These are phyloP conservation scores for Hydriomena furcata DNA, from an alignment of 2,888 invertebrate genomes.

Conservation along the genomic window DNA sequence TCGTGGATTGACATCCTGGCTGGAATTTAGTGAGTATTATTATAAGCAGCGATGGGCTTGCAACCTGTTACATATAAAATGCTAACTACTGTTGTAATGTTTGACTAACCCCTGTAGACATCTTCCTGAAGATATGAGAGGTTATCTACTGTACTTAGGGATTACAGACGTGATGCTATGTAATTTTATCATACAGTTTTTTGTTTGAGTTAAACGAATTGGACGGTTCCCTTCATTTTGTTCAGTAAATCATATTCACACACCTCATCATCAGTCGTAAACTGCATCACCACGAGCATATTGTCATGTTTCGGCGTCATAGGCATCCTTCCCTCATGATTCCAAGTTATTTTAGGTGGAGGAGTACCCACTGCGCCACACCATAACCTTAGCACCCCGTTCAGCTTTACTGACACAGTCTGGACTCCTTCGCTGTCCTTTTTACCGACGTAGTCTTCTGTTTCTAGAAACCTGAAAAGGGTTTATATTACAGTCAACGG, in stretches of 20 bases:
- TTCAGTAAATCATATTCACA: constrained; percentile 19
- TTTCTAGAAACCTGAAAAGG: constrained; percentile 64
- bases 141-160: too few relatives aligned
- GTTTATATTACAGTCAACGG: neutral
- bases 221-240: too few relatives aligned
- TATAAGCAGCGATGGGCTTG: neutral
- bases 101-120: too few relatives aligned
- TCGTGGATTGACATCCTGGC: too few relatives aligned
- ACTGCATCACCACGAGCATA: constrained; percentile 68
- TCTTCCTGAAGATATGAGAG: too few relatives aligned
- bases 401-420: constrained; percentile 57
- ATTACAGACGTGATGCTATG: too few relatives aligned
- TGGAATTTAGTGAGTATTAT: too few relatives aligned
- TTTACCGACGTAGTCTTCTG: constrained; percentile 68
- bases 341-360: constrained; percentile 84
- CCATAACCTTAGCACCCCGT: constrained; percentile 80
- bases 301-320: constrained; percentile 62
- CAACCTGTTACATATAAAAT: too few relatives aligned
- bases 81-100: too few relatives aligned
- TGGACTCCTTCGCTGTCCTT: constrained; percentile 61
- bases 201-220: too few relatives aligned
- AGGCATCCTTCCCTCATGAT: constrained; percentile 72
- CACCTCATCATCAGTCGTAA: constrained; percentile 67
- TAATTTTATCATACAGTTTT: too few relatives aligned
- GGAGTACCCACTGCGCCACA: constrained; percentile 86